phyloP scores from a whole-genome alignment of 1,140 invertebrate genomes.

The Lucilia sericata region DNA sequence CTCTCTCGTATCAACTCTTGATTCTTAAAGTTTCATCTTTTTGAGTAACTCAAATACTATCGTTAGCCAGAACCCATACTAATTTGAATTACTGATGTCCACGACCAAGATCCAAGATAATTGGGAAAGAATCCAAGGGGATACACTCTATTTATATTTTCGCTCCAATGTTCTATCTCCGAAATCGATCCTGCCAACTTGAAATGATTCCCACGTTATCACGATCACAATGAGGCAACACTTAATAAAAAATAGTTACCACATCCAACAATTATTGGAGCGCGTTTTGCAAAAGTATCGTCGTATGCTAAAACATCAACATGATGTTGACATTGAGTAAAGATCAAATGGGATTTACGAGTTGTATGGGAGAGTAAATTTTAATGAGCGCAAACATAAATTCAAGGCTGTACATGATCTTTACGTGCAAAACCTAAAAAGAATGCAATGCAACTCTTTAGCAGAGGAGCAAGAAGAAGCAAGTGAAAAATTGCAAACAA shows the following conservation, averaged over 20 bases:
- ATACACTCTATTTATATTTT: too few species aligned
- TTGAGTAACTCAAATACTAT: too few species aligned
- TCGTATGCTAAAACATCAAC: conserved; percentile 22
- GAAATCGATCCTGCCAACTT: not conserved
- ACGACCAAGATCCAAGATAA: too few species aligned
- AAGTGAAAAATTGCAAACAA: not conserved
- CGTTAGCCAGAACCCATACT: too few species aligned
- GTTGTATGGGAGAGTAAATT: conserved; percentile 19
- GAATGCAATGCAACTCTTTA: not conserved
- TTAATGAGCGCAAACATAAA: conserved; percentile 2
- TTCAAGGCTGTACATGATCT: conserved; percentile 12
- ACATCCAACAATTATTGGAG: not conserved
- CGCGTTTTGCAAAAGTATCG: not conserved
- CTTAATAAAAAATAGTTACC: not conserved
- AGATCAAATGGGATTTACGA: conserved; percentile 29
- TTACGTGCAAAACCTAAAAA: not conserved
- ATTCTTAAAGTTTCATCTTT: too few species aligned
- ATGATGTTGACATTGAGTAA: conserved; percentile 5
- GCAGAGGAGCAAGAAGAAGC: not conserved
- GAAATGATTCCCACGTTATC: too few species aligned
- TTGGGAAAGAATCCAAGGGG: too few species aligned
- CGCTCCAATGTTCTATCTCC: too few species aligned
- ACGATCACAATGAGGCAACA: not conserved
- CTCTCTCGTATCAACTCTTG: too few species aligned
- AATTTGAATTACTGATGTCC: too few species aligned